Percentiles rank a stretch among this genome's conserved stretches.
Evolutionary conservation across 2,888 invertebrate species (phyloP).

Genomic region (Caenorhabditis sp.): DNA sequence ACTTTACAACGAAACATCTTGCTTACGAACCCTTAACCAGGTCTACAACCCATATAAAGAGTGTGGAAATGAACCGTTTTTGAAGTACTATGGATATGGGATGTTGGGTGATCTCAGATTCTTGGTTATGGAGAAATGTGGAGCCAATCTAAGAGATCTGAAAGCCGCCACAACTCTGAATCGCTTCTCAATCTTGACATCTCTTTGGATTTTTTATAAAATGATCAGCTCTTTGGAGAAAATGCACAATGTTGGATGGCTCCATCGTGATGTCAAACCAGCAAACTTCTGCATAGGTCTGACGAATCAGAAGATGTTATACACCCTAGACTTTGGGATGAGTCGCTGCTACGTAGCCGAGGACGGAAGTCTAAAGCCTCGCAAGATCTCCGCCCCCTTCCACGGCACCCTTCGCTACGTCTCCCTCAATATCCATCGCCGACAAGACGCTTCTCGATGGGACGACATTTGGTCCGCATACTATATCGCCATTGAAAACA

Average conservation of each 20-base stretch:
- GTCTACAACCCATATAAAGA: constrained; percentile 12
- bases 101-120: constrained; percentile 15
- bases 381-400: constrained; percentile 34
- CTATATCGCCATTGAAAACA: constrained; percentile 59
- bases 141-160: constrained; percentile 53
- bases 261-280: constrained; percentile 61
- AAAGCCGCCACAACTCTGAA: constrained; percentile 37
- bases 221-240: constrained; percentile 46
- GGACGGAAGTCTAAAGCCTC: constrained; percentile 25
- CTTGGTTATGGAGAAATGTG: constrained; percentile 56
- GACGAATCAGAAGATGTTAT: constrained; percentile 28
- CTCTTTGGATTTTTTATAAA: constrained; percentile 49
- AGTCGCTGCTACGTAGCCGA: constrained; percentile 25
- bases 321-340: constrained; percentile 55
- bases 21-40: constrained; percentile 22
- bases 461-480: constrained; percentile 61
- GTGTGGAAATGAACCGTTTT: constrained; percentile 15
- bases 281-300: constrained; percentile 58
- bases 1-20: constrained; percentile 26
- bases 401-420: constrained; percentile 58
- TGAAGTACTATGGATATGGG: constrained; percentile 30
- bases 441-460: constrained; percentile 48
- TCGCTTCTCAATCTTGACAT: constrained; percentile 44
- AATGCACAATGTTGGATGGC: constrained; percentile 54
- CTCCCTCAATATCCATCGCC: constrained; percentile 46